These are phyloP conservation scores for Heteronetta atricapilla DNA, from an alignment of 2,113 vertebrate species.

Conservation along the genomic window DNA sequence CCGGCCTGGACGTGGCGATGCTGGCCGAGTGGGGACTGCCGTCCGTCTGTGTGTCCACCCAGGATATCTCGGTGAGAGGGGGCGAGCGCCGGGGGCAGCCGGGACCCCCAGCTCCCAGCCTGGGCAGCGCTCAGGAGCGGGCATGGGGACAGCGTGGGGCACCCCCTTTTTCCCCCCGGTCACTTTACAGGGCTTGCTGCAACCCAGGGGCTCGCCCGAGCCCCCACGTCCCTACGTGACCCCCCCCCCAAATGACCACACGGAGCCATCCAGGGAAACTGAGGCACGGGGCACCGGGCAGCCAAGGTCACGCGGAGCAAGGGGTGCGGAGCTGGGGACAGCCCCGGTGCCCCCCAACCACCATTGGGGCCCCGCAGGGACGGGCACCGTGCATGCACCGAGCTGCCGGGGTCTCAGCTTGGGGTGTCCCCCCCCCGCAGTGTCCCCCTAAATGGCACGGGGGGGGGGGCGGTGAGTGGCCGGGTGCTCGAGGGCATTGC, in stretches of 20 bases:
- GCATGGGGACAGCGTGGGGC: not conserved
- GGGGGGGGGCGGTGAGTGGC: not conserved
- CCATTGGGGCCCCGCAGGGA: not conserved
- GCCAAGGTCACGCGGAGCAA: not conserved
- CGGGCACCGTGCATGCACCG: not conserved
- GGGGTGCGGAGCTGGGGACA: not conserved
- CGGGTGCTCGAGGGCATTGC: not conserved
- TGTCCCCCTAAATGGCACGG: no score
- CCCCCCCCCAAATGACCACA: not conserved
- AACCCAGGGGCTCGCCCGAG: not conserved
- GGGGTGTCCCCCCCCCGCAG: not conserved
- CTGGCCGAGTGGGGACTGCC: not conserved
- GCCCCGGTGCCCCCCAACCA: not conserved
- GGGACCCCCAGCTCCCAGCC: not conserved
- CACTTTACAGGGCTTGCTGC: not conserved
- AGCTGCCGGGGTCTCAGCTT: not conserved
- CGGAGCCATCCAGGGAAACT: not conserved
- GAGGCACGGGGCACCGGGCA: not conserved
- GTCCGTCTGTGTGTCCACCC: not conserved
- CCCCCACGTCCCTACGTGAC: not conserved
- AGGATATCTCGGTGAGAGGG: no score
- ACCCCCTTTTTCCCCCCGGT: fast-evolving
- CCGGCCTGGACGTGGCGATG: no score
- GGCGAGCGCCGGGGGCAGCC: no score
- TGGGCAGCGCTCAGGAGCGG: not conserved